Conservation (phyloP, 64 coral and sea anemone species). For the Stylophora pistillata region DNA sequence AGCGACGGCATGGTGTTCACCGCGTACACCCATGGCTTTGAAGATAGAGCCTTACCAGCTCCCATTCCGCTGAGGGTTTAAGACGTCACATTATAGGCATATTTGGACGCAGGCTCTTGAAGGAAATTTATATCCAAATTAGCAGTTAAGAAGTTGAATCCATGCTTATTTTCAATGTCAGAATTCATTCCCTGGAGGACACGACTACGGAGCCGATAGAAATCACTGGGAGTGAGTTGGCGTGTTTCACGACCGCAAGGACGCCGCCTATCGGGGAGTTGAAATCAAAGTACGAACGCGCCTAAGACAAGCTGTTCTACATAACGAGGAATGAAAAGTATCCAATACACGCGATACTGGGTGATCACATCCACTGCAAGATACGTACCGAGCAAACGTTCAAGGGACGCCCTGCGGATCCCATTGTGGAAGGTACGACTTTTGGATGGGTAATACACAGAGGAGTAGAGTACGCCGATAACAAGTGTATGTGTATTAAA, state of each 20-base stretch:
- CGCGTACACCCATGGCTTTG: conserved; percentile 43
- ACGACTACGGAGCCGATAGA: conserved; percentile 34
- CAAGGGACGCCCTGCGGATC: conserved; percentile 57
- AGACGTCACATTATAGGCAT: conserved; percentile 52
- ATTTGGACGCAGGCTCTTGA: conserved; percentile 51
- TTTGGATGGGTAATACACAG: conserved; percentile 59
- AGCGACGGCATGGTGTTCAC: conserved; percentile 19
- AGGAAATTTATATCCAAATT: conserved; percentile 63
- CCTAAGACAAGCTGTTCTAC: conserved; percentile 39
- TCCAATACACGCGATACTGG: conserved; percentile 41
- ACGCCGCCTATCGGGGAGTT: conserved; percentile 41
- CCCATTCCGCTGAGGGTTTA: conserved; percentile 57
- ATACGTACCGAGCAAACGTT: conserved; percentile 45
- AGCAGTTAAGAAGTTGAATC: conserved; percentile 29
- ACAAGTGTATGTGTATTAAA: conserved; percentile 5
- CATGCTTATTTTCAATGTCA: neutral
- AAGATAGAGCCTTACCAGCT: conserved; percentile 46
- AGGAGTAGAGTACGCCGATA: conserved; percentile 20
- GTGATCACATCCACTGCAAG: conserved; percentile 24
- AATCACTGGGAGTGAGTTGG: conserved; percentile 47
- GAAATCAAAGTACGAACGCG: conserved; percentile 56
- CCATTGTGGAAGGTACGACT: conserved; percentile 33
- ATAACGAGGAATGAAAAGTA: conserved; percentile 33
- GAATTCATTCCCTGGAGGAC: conserved; percentile 51
- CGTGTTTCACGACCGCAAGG: conserved; percentile 53